A percentile compares a stretch with the other conserved stretches of the same genome.
These are phyloP conservation scores for Acanthiza pusilla DNA, from an alignment of 2,797 vertebrate genomes.

Conservation along the genomic window DNA sequence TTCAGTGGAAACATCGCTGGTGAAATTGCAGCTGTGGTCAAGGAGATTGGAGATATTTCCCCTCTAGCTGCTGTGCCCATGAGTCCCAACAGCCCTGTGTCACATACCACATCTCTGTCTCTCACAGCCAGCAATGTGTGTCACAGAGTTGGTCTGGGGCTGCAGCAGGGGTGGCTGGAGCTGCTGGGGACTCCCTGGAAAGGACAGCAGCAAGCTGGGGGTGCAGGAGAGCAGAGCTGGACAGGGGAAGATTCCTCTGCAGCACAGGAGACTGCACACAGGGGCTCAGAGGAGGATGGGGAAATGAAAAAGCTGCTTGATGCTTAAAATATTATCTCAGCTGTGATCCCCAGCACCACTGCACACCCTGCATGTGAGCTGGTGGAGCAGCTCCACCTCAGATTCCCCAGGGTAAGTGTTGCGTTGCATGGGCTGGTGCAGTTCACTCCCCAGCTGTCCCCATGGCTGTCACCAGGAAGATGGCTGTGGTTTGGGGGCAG, in stretches of 20 bases:
- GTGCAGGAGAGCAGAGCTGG: not conserved
- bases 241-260: not conserved
- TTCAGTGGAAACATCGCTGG: not conserved
- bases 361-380: not conserved
- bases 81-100: not conserved
- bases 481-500: not conserved
- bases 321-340: not conserved
- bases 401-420: not conserved
- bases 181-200: not conserved
- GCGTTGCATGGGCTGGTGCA: not conserved
- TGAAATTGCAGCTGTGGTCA: not conserved
- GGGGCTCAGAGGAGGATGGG: accelerated
- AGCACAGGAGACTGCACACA: not conserved
- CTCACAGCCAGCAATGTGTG: accelerated
- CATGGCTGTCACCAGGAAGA: not conserved
- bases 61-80: not conserved
- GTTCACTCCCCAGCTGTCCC: not conserved
- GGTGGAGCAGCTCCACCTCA: not conserved
- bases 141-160: not conserved
- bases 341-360: not conserved
- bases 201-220: not conserved
- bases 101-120: not conserved
- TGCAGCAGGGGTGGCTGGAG: not conserved
- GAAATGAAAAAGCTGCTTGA: not conserved
- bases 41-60: not conserved